These are phyloP conservation scores for Labeo calbasu DNA, from an alignment of 2,797 vertebrate species.

Conservation along the genomic window DNA sequence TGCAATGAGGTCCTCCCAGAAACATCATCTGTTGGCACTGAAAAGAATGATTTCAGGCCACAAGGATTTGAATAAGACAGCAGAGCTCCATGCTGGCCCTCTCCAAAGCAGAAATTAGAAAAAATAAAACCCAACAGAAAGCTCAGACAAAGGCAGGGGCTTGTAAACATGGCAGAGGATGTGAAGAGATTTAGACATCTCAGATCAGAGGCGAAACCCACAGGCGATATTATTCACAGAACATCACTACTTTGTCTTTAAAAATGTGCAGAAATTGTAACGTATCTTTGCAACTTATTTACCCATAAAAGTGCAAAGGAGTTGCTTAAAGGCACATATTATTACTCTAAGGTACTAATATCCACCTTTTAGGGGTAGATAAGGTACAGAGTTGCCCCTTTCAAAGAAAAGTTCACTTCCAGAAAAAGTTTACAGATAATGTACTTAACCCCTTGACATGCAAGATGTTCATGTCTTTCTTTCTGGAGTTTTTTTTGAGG, in stretches of 20 bases:
- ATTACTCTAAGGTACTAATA: too few relatives aligned
- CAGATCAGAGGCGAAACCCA: not conserved
- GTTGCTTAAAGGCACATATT: not conserved
- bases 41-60: conserved; percentile 32
- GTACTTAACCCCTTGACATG: too few relatives aligned
- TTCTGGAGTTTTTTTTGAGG: too few relatives aligned
- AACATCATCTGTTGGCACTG: conserved; percentile 57
- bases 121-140: conserved; percentile 14
- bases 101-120: conserved; percentile 48
- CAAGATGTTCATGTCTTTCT: too few relatives aligned
- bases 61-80: conserved; percentile 29
- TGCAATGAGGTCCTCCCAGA: conserved; percentile 25
- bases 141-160: conserved; percentile 30
- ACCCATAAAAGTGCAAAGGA: not conserved
- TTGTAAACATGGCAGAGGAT: conserved; percentile 35
- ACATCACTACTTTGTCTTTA: not conserved
- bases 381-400: not conserved
- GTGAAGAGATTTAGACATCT: conserved; percentile 23
- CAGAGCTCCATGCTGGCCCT: conserved; percentile 28
- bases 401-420: too few relatives aligned
- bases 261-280: not conserved
- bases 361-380: not conserved
- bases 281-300: not conserved
- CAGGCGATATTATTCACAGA: conserved; percentile 5
- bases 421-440: too few relatives aligned